Evolutionary conservation across 1,140 invertebrate genomes (phyloP), one percentile per base, ranked within the genome.

Genomic region (Drosophila grimshawi): DNA sequence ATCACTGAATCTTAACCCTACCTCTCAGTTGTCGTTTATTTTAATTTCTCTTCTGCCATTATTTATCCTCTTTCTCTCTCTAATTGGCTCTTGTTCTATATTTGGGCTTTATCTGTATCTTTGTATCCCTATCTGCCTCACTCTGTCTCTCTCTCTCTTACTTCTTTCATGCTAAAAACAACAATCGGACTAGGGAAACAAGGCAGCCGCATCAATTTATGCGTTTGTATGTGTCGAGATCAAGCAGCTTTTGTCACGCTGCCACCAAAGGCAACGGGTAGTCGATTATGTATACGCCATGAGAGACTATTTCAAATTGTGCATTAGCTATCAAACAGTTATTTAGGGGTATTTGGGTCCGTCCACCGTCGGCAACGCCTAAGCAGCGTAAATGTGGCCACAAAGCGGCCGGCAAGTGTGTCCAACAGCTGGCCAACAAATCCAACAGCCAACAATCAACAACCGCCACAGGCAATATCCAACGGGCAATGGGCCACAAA

Each of bases 291-390:
- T 7, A 37, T 37, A 57, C 61, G 55, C 75, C 32, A 4, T 6
- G 2, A 7, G 43, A 78, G 53, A 64, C 59, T 57, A 60, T 60
- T 39, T 57, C 27, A 39, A 57, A 66, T 60, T 66, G 63, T 48
- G 80, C 56, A 82, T 81, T 82, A 79, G 80, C 80, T 78, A 46
- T 63, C 75, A 60, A 79, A 79, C 80, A 77, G 70, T 78, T 83
- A 75, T 79, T 82, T 79, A 75, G 80, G 62, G 41, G 46, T 52
- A 74, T 77, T 67, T 59, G 45, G 39, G 56, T 30, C 7, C 10
- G 5, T 43, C 32, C 37, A 55, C 41, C 41, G 19, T 30, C 11
- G 45, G 29, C 29, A 29, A 41, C 29, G 46, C 39, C 49, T 35
- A 65, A 39, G 27, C 43, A 65, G 68, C 78, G 74, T 56, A 71